Base-by-base conservation (phyloP, 2,888 invertebrate genomes). In the Eueremaeus valkanovi region DNA sequence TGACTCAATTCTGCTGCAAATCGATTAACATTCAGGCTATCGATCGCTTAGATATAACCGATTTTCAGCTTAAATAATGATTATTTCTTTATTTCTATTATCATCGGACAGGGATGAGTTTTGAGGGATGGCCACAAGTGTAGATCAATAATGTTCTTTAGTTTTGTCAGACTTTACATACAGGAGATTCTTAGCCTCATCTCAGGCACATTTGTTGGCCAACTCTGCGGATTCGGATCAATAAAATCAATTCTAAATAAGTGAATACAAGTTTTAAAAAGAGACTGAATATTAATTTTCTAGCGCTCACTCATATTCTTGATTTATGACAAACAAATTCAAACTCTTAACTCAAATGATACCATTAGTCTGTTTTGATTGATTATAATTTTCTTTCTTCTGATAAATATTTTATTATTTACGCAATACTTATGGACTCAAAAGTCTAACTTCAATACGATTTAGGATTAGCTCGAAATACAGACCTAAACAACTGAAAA, bases 241-340 rank as follows among this genome's bases (percentile, higher is more conserved):
- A 66, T 66, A 66, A 66, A 66, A 66, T 66, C 36, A 40, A 36
- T 66, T 16, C 16, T 21, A 66, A 36, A 21, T 36, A n/a, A 58
- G 29, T 29, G 13, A 58, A 29, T 58, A 3, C 31, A 45, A 3
- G 6, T 45, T 3, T 45, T n/a, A n/a, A 13, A 13, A 16, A 45
- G 11, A 36, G 45, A 45, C 16, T 45, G 45, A 45, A 45, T 16
- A 45, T 13, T 45, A 45, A 45, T 45, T 45, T 45, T 45, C 18
- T 11, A 11, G 18, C 9, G 18, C 18, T 45, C 18, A 45, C 45
- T 45, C 45, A 11, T 45, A 16, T 45, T 45, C 16, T 16, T 45
- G 45, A 45, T 45, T 11, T 45, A 11, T 45, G 9, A 3, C 11
- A 6, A 45, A 45, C 18, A 16, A 16, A 45, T 45, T 45, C 11